These are phyloP conservation scores for Anguilla obscura DNA, from an alignment of 2,797 vertebrate genomes.

Conservation along the genomic window DNA sequence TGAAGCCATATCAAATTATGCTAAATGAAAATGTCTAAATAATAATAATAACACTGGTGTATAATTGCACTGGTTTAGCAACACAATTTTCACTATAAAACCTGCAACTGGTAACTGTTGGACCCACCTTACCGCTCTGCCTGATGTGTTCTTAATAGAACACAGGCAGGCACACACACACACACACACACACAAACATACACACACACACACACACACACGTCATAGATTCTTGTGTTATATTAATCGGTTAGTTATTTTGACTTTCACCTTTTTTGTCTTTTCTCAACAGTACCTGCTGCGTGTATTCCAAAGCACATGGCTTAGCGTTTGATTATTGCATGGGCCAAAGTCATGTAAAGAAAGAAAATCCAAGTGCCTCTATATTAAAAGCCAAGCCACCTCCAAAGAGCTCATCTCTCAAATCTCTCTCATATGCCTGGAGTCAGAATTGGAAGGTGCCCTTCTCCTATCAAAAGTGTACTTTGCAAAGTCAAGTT, in stretches of 20 bases:
- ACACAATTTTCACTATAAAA: not conserved
- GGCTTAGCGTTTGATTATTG: not conserved
- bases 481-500: not conserved
- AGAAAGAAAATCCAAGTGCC: not conserved
- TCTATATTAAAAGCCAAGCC: slow-evolving; percentile 4
- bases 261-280: not conserved
- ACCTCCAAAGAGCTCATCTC: not conserved
- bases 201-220: too few species aligned
- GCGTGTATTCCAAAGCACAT: not conserved
- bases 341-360: not conserved
- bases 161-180: not conserved
- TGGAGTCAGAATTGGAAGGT: not conserved
- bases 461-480: not conserved
- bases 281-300: not conserved
- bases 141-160: not conserved
- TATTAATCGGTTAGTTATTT: not conserved
- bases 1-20: not conserved
- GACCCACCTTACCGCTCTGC: not conserved
- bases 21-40: not conserved
- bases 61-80: not conserved
- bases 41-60: not conserved
- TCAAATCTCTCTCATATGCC: not conserved
- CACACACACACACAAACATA: not conserved
- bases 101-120: not conserved
- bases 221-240: too few species aligned